Evolutionary conservation across 2,113 vertebrate genomes (phyloP).

Genomic region (Pseudorasbora parva): DNA sequence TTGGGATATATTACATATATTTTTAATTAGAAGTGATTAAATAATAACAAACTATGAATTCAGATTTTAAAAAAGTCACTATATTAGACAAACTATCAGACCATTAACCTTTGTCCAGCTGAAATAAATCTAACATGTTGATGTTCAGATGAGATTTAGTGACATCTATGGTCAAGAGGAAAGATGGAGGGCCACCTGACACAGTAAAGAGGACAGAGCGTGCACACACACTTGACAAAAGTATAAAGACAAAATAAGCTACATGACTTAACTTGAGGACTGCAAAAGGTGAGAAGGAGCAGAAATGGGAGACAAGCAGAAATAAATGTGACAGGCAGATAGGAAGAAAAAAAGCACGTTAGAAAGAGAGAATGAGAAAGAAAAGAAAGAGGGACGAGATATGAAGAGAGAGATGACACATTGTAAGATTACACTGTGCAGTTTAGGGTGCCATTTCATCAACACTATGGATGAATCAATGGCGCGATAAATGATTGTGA

Average conservation of each 20-base stretch:
- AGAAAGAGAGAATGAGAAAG: slow-evolving; percentile 38
- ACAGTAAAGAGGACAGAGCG: neutral
- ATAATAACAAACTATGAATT: neutral
- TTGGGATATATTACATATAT: neutral
- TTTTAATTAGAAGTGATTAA: neutral
- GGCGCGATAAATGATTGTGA: slow-evolving; percentile 50
- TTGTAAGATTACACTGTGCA: slow-evolving; percentile 48
- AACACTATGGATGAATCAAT: slow-evolving; percentile 52
- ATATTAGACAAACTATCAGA: neutral
- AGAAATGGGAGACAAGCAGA: slow-evolving; percentile 49
- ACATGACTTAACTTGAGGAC: neutral
- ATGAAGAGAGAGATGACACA: slow-evolving; percentile 55
- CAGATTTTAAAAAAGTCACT: no score
- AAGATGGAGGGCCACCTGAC: neutral
- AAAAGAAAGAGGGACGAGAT: slow-evolving; percentile 28
- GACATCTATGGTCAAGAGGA: slow-evolving; percentile 3
- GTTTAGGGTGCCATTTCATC: slow-evolving; percentile 53
- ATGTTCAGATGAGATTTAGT: neutral
- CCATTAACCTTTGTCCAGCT: neutral
- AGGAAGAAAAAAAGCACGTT: slow-evolving; percentile 15
- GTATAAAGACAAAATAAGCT: slow-evolving; percentile 8
- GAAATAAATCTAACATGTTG: neutral
- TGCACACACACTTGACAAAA: neutral
- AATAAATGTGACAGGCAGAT: slow-evolving; percentile 41
- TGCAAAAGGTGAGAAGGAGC: slow-evolving; percentile 31